These are phyloP conservation scores for Stegostoma tigrinum DNA, from an alignment of 2,113 vertebrate genomes.

Conservation along the genomic window DNA sequence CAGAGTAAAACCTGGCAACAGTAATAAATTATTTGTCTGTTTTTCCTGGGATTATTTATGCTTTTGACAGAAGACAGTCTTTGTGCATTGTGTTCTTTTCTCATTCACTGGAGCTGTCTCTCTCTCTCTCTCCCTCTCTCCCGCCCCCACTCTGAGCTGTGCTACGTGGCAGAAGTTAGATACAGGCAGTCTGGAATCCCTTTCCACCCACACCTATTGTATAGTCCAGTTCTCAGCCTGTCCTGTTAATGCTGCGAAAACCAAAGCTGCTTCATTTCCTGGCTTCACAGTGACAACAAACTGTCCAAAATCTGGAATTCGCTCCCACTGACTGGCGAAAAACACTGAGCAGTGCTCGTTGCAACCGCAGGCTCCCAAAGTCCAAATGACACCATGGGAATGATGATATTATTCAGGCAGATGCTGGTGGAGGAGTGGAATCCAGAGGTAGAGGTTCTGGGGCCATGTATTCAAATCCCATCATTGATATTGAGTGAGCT, in stretches of 20 bases:
- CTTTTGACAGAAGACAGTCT: background rate
- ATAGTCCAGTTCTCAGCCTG: background rate
- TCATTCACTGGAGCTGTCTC: background rate
- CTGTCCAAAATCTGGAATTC: background rate
- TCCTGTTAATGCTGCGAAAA: background rate
- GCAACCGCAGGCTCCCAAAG: background rate
- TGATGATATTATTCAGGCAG: background rate
- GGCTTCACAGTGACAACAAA: background rate
- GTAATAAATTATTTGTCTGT: background rate
- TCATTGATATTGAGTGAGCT: no score
- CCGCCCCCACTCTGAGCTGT: background rate
- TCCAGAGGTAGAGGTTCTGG: no score
- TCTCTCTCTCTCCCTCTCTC: background rate
- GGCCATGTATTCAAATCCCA: no score
- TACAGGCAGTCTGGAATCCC: background rate
- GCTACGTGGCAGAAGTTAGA: slow-evolving; percentile 10
- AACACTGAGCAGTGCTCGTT: background rate
- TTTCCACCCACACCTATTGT: background rate
- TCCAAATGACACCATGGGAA: background rate
- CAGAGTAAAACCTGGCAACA: background rate
- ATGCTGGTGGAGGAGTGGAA: background rate
- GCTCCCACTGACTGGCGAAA: background rate
- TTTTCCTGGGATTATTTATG: background rate
- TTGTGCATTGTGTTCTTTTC: background rate
- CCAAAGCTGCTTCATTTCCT: background rate